Evolutionary conservation across 2,113 vertebrate genomes (phyloP).

Genomic region (Mandrillus leucophaeus): DNA sequence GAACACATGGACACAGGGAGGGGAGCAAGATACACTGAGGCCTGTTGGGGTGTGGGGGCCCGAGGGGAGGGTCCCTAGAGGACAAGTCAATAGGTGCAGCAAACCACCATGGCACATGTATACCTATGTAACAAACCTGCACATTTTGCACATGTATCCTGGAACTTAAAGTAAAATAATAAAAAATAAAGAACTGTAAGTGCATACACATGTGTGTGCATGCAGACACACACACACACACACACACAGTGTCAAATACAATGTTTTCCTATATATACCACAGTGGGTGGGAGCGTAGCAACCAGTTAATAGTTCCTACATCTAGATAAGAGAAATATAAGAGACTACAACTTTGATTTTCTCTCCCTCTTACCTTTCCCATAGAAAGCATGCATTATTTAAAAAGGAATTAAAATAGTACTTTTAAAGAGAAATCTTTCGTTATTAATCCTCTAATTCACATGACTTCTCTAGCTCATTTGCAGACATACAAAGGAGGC

Average conservation of each 20-base stretch:
- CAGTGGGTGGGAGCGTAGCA: not conserved
- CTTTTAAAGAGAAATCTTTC: not conserved
- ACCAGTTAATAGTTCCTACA: not conserved
- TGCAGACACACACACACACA: too few species aligned
- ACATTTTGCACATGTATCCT: too few species aligned
- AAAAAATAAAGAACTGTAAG: too few species aligned
- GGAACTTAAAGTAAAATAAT: too few species aligned
- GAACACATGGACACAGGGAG: too few species aligned
- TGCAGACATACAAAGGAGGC: not conserved
- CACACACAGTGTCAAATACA: not conserved
- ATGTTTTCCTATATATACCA: not conserved
- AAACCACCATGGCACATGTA: too few species aligned
- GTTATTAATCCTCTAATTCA: not conserved
- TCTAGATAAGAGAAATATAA: not conserved
- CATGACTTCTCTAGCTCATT: not conserved
- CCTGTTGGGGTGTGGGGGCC: too few species aligned
- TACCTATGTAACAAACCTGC: too few species aligned
- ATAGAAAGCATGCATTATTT: not conserved
- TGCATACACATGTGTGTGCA: too few species aligned
- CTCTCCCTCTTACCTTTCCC: not conserved
- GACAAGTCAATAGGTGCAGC: too few species aligned
- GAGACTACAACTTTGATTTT: not conserved
- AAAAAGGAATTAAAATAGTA: not conserved
- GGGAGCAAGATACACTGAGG: too few species aligned
- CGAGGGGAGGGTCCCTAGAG: too few species aligned